These are phyloP conservation scores for Chauna torquata DNA, from an alignment of 2,113 vertebrate species.

Conservation along the genomic window DNA sequence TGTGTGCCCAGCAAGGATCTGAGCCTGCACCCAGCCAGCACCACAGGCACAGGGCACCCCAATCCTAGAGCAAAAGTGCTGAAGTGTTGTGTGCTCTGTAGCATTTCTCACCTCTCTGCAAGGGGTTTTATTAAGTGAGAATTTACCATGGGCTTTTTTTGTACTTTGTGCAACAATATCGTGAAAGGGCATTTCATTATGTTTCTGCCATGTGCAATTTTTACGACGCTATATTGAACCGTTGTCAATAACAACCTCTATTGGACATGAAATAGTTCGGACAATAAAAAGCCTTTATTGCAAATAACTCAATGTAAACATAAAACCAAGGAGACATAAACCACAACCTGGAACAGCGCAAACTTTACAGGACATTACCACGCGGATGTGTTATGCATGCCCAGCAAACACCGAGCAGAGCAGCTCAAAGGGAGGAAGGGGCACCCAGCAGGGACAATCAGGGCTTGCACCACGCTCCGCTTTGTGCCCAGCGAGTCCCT, in stretches of 20 bases:
- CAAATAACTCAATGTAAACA: not conserved
- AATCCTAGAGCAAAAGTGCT: not conserved
- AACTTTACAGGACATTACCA: not conserved
- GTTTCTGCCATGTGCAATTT: not conserved
- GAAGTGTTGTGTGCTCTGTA: fast-evolving
- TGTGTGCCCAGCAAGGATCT: not conserved
- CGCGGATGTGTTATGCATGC: fast-evolving
- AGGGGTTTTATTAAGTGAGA: not conserved
- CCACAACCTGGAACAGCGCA: not conserved
- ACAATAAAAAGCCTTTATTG: not conserved
- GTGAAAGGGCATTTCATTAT: not conserved
- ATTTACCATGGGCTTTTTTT: not conserved
- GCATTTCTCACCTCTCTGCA: not conserved
- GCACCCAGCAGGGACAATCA: not conserved
- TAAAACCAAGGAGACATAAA: not conserved
- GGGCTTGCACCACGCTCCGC: fast-evolving
- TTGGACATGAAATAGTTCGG: not conserved
- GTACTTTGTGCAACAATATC: not conserved
- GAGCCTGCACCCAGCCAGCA: not conserved
- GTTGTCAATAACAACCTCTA: not conserved
- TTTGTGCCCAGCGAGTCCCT: not conserved
- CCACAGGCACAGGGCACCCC: fast-evolving
- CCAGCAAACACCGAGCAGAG: not conserved
- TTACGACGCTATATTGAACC: not conserved
- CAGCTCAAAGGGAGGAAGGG: fast-evolving